Conservation (phyloP, 2,888 invertebrate species). For the Drosophila rubida region DNA sequence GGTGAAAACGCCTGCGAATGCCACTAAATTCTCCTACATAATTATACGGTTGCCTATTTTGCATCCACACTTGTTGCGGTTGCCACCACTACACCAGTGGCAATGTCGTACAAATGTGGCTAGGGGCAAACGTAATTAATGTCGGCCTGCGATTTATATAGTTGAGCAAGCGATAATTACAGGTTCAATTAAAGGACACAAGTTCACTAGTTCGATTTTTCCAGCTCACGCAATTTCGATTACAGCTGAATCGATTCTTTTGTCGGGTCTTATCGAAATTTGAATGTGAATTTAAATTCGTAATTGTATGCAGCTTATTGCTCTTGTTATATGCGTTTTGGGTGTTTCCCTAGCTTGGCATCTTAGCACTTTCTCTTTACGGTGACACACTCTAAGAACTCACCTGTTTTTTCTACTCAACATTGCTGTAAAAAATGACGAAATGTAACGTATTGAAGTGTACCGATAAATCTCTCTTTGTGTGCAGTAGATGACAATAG, state of each 20-base stretch:
- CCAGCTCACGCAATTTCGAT: no score
- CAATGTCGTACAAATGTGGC: conserved; percentile 3
- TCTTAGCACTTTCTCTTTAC: conserved; percentile 48
- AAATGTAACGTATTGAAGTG: conserved; percentile 18
- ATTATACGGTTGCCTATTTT: conserved; percentile 38
- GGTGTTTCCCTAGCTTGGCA: not conserved
- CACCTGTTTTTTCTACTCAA: conserved; percentile 18
- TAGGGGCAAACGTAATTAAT: not conserved
- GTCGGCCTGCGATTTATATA: not conserved
- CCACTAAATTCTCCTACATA: conserved; percentile 58
- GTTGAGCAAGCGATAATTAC: not conserved
- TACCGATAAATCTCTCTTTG: conserved; percentile 13
- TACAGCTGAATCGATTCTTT: no score
- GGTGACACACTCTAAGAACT: conserved; percentile 25
- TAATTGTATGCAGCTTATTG: not conserved
- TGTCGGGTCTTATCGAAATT: not conserved
- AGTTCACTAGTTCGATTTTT: no score
- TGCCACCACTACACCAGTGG: conserved; percentile 11
- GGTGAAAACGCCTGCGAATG: conserved; percentile 54
- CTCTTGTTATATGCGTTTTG: not conserved
- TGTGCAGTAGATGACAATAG: conserved; percentile 33
- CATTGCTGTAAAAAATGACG: conserved; percentile 25
- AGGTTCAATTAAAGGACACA: not conserved
- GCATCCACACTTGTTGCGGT: conserved; percentile 15
- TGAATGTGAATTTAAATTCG: no score